phyloP scores from a whole-genome alignment of 2,113 vertebrate genomes.

The Corynorhinus townsendii region DNA sequence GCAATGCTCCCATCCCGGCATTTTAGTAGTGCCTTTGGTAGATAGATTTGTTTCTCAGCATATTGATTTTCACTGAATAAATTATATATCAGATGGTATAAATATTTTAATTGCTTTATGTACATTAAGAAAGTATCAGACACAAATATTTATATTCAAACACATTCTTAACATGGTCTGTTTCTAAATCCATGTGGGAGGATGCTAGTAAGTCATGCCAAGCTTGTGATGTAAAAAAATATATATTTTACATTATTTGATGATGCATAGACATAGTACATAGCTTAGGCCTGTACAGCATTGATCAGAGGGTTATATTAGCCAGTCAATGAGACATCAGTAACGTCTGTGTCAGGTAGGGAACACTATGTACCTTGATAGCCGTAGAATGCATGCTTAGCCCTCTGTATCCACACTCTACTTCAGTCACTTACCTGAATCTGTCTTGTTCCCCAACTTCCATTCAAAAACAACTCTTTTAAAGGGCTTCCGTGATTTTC shows the following conservation, averaged over 20 bases:
- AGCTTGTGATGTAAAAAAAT: background rate
- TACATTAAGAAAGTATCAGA: constrained; percentile 3
- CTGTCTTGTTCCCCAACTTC: background rate
- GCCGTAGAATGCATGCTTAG: background rate
- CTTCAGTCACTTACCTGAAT: background rate
- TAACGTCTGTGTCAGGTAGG: background rate
- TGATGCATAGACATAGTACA: background rate
- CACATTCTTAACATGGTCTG: background rate
- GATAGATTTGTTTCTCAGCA: background rate
- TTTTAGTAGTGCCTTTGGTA: background rate
- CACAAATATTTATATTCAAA: background rate
- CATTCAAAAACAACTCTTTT: background rate
- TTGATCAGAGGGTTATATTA: background rate
- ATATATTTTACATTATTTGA: background rate
- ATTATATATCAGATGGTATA: constrained; percentile 34
- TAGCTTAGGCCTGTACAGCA: rapidly evolving
- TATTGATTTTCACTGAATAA: constrained; percentile 18
- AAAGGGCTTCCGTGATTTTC: background rate
- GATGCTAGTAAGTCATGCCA: background rate
- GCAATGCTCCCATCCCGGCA: background rate
- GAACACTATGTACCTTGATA: background rate
- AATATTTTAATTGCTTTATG: constrained; percentile 54
- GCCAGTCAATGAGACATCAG: background rate
- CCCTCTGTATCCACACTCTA: background rate
- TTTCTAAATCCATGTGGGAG: background rate